These are phyloP conservation scores for Ctena decussata DNA, from an alignment of 2,888 invertebrate species.

Conservation along the genomic window DNA sequence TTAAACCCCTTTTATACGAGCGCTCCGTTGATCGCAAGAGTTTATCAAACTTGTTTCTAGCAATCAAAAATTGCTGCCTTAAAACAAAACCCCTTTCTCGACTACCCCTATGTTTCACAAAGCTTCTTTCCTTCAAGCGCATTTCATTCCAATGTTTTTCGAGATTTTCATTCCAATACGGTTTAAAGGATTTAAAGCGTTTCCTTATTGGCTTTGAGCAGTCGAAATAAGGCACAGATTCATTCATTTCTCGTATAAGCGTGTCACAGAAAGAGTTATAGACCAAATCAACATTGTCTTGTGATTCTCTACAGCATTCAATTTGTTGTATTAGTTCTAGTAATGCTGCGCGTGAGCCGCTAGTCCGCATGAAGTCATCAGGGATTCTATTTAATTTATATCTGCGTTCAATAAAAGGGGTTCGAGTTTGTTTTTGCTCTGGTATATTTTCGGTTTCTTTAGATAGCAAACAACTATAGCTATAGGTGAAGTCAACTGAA, in stretches of 20 bases:
- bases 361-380: too few relatives aligned
- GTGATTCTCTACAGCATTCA: not conserved
- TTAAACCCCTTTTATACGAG: not conserved
- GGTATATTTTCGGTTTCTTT: not conserved
- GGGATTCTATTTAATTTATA: not conserved
- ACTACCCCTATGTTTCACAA: not conserved
- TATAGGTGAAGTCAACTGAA: not conserved
- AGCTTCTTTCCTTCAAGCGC: not conserved
- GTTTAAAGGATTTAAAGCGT: not conserved
- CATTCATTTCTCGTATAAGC: not conserved
- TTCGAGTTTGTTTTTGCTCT: not conserved
- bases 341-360: too few relatives aligned
- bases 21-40: not conserved
- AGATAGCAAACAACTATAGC: not conserved
- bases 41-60: conserved; percentile 9
- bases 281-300: not conserved
- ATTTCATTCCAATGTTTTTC: not conserved
- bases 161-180: conserved; percentile 9
- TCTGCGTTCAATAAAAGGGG: not conserved
- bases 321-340: too few relatives aligned
- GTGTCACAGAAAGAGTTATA: not conserved
- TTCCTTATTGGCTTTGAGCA: not conserved
- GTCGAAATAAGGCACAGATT: not conserved
- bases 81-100: not conserved
- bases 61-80: not conserved